phyloP scores from a whole-genome alignment of 2,888 invertebrate genomes.

The Deroplatys truncata region DNA sequence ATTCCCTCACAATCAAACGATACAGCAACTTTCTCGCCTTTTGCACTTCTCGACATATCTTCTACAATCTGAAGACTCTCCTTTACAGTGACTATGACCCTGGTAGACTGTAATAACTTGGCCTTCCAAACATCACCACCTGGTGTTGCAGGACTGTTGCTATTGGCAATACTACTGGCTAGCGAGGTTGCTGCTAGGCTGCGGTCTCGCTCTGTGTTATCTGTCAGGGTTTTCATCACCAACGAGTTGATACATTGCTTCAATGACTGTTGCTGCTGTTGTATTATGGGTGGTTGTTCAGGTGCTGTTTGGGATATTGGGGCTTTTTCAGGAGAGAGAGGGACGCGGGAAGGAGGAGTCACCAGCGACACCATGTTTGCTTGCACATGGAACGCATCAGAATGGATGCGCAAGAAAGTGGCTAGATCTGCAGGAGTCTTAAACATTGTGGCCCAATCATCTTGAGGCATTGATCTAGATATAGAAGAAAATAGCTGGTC shows the following conservation, averaged over 20 bases:
- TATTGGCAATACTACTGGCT: constrained; percentile 43
- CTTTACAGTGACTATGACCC: constrained; percentile 72
- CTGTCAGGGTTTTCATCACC: constrained; percentile 83
- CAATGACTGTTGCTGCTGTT: constrained; percentile 59
- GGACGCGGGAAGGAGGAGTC: constrained; percentile 22
- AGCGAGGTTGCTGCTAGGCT: constrained; percentile 47
- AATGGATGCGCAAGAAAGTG: constrained; percentile 87
- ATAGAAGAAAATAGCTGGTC: constrained; percentile 78
- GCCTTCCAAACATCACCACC: constrained; percentile 73
- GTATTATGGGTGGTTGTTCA: neutral
- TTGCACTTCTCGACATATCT: constrained; percentile 35
- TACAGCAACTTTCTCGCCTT: constrained; percentile 55
- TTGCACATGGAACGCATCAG: constrained; percentile 92
- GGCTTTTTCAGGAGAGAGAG: neutral
- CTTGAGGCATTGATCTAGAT: constrained; percentile 71
- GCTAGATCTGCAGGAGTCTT: constrained; percentile 86
- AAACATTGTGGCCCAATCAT: constrained; percentile 80
- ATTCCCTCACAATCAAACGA: constrained; percentile 92
- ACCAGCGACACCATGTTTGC: constrained; percentile 84
- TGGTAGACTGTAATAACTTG: constrained; percentile 75
- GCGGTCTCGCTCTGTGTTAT: constrained; percentile 67
- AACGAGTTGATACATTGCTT: constrained; percentile 86
- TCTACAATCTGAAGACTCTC: constrained; percentile 68
- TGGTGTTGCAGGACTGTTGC: constrained; percentile 40
- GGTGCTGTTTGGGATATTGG: neutral